phyloP scores from a whole-genome alignment of 2,797 vertebrate genomes.

The Rhinella marina region DNA sequence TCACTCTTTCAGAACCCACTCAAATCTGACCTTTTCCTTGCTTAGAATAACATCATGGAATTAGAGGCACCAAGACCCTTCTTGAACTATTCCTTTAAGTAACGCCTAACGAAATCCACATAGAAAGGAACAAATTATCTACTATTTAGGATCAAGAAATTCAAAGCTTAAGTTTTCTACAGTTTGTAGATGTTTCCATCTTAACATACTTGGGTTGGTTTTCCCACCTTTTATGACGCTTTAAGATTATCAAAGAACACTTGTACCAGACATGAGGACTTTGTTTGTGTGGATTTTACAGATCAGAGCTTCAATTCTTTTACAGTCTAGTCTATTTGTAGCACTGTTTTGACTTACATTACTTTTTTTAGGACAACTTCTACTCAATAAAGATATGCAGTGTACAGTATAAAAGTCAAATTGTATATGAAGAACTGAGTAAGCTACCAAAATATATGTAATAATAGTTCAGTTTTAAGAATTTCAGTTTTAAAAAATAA shows the following conservation, averaged over 20 bases:
- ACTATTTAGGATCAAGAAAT: constrained; percentile 28
- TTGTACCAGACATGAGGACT: not conserved
- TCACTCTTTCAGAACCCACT: constrained; percentile 65
- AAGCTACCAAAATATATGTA: too few relatives aligned
- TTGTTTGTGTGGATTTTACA: constrained; percentile 33
- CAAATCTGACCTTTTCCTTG: constrained; percentile 52
- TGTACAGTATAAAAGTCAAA: not conserved
- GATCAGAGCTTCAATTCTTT: not conserved
- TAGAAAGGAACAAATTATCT: constrained; percentile 26
- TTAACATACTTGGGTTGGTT: constrained; percentile 36
- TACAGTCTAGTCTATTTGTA: not conserved
- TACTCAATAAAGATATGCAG: not conserved
- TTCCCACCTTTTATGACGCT: constrained; percentile 20
- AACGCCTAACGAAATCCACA: constrained; percentile 31
- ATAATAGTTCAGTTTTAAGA: too few relatives aligned
- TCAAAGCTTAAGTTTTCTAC: not conserved
- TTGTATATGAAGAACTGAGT: too few relatives aligned
- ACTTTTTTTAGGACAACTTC: not conserved
- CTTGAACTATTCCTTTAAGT: not conserved
- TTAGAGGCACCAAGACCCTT: constrained; percentile 51
- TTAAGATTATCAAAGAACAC: constrained; percentile 31
- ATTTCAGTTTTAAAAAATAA: too few relatives aligned
- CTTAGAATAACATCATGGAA: constrained; percentile 58
- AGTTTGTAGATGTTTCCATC: constrained; percentile 46
- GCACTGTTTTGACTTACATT: not conserved